A percentile compares a stretch with the other conserved stretches of the same genome.
These are phyloP conservation scores for Trichosurus vulpecula DNA, from an alignment of 2,797 vertebrate species.

Conservation along the genomic window DNA sequence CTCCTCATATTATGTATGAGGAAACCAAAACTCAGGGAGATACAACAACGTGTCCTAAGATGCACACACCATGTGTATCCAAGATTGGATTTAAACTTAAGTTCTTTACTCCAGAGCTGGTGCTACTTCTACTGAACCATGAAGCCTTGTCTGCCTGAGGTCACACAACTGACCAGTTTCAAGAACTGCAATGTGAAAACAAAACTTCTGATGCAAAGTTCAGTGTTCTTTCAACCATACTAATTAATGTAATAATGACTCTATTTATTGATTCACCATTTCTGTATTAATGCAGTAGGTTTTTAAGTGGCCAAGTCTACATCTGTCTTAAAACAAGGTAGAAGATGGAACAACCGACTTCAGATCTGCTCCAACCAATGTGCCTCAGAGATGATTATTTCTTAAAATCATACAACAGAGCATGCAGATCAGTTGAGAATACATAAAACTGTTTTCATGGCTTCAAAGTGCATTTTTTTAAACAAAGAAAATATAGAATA, in stretches of 20 bases:
- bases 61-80: neutral
- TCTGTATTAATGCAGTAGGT: slow-evolving; percentile 10
- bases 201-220: neutral
- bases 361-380: neutral
- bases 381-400: slow-evolving; percentile 26
- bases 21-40: neutral
- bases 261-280: slow-evolving; percentile 16
- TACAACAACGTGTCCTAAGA: neutral
- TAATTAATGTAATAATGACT: neutral
- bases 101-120: neutral
- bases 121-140: neutral
- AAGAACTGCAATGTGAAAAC: neutral
- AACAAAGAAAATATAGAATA: slow-evolving; percentile 34
- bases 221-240: neutral
- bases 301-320: neutral
- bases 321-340: slow-evolving; percentile 19
- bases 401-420: slow-evolving; percentile 36
- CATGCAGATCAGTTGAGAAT: slow-evolving; percentile 13
- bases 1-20: neutral
- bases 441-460: slow-evolving; percentile 17
- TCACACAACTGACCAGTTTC: neutral
- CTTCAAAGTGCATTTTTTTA: slow-evolving; percentile 39
- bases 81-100: neutral
- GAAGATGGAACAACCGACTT: neutral
- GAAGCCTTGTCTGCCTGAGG: neutral